Base-by-base conservation (phyloP, 2,797 vertebrate genomes). In the Sphenodon punctatus region DNA sequence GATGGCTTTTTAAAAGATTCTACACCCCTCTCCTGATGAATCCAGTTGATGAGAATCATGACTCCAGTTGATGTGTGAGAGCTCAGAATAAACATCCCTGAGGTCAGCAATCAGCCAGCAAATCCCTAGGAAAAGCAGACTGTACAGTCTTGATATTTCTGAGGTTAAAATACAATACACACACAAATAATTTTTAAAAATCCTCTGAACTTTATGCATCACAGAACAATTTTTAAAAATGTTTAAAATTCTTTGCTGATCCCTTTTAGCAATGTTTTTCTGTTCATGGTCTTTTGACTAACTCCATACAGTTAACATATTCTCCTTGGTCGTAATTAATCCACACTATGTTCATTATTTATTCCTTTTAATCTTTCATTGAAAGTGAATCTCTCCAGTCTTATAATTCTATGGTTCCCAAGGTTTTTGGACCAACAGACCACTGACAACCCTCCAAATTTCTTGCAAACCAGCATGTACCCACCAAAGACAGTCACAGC, bases 1-100 rank as follows among this genome's bases (percentile, higher is more conserved):
- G 32, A 78, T 59, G 45, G 67, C 81, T 90, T 89, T 91, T 90
- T 91, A 81, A 88, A 88, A 90, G 78, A 86, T 88, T 91, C 79
- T 42, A 19, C 7, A 89, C 89, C 86, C 87, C n/a, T n/a, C n/a
- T n/a, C n/a, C n/a, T n/a, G n/a, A n/a, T n/a, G n/a, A n/a, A n/a
- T n/a, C n/a, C n/a, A n/a, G n/a, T n/a, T n/a, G n/a, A n/a, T n/a
- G n/a, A n/a, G n/a, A n/a, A n/a, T n/a, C n/a, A n/a, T n/a, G n/a
- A n/a, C n/a, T n/a, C 67, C 80, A 90, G 87, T 86, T 93, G 92
- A 90, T 82, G 84, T 58, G 48, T 90, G 66, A 87, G 67, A 84
- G 32, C 49, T 43, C 82, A 46, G 65, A 87, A 82, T 90, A 90
- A 77, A 56, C 1, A 1, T 85, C 77, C 69, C 78, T 85, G 75